Conservation (phyloP, 2,797 vertebrate genomes). For the Gadopsis bispinosus region DNA sequence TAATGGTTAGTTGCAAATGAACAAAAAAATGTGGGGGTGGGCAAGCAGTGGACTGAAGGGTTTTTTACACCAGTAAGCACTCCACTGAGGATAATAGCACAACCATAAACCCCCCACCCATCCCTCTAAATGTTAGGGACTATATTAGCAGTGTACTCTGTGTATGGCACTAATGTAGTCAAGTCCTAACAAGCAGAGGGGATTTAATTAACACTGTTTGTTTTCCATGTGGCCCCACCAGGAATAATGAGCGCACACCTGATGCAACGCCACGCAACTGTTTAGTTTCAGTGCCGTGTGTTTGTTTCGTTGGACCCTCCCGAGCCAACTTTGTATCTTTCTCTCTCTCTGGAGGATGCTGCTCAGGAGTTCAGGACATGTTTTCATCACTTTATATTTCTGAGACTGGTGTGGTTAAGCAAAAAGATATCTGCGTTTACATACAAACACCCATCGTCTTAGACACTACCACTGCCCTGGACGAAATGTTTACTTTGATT, state of each 20-base stretch:
- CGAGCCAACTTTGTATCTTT: slow-evolving; percentile 25
- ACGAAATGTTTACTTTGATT: not conserved
- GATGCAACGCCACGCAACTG: slow-evolving; percentile 87
- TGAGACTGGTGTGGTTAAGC: not conserved
- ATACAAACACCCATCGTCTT: not conserved
- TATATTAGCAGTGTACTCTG: slow-evolving; percentile 53
- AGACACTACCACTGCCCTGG: not conserved
- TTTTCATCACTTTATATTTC: slow-evolving; percentile 45
- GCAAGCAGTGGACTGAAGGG: slow-evolving; percentile 48
- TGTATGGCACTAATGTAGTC: slow-evolving; percentile 62
- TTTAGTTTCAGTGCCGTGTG: slow-evolving; percentile 71
- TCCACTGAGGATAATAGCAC: slow-evolving; percentile 62
- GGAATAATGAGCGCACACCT: slow-evolving; percentile 82
- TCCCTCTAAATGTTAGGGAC: slow-evolving; percentile 53
- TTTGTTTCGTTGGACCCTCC: slow-evolving; percentile 71
- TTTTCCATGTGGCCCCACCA: slow-evolving; percentile 81
- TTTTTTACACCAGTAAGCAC: slow-evolving; percentile 41
- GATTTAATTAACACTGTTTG: slow-evolving; percentile 88
- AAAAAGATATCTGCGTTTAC: not conserved
- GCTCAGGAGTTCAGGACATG: slow-evolving; percentile 28
- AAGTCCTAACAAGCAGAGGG: slow-evolving; percentile 82
- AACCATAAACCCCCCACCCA: slow-evolving; percentile 56
- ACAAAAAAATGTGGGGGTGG: slow-evolving; percentile 33
- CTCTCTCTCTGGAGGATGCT: slow-evolving; percentile 12
- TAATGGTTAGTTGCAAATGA: slow-evolving; percentile 50